These are phyloP conservation scores for Euzophera pinguis DNA, from an alignment of 2,888 invertebrate species.

Conservation along the genomic window DNA sequence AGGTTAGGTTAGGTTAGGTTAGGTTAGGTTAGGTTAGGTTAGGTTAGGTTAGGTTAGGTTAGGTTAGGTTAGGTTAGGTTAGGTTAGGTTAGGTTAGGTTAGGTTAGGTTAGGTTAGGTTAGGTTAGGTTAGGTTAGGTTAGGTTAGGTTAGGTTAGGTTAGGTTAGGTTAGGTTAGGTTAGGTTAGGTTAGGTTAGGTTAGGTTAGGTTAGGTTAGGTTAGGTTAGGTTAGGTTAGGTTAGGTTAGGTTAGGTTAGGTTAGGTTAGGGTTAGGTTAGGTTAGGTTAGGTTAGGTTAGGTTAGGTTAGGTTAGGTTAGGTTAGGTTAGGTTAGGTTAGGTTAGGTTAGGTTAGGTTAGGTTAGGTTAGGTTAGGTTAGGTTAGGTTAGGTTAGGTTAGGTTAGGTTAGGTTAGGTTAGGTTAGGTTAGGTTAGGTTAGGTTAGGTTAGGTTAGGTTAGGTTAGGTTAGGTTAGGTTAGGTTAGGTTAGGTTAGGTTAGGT, in stretches of 20 bases:
- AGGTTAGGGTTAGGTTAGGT: slow-evolving; percentile 14
- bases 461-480: slow-evolving; percentile 22
- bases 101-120: slow-evolving; percentile 25
- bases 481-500: slow-evolving; percentile 22
- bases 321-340: slow-evolving; percentile 15
- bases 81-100: slow-evolving; percentile 20
- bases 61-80: slow-evolving; percentile 20
- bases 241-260: slow-evolving; percentile 15
- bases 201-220: slow-evolving; percentile 24
- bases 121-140: slow-evolving; percentile 24
- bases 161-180: slow-evolving; percentile 18
- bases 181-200: slow-evolving; percentile 15
- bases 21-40: slow-evolving; percentile 21
- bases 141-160: slow-evolving; percentile 26
- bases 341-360: slow-evolving; percentile 15
- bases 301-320: slow-evolving; percentile 13
- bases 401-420: slow-evolving; percentile 23
- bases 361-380: slow-evolving; percentile 15
- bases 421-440: slow-evolving; percentile 23
- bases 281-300: slow-evolving; percentile 17
- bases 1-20: slow-evolving; percentile 23
- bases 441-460: slow-evolving; percentile 22
- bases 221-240: slow-evolving; percentile 18
- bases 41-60: slow-evolving; percentile 21
- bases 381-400: slow-evolving; percentile 15